Evolutionary conservation across 2,113 vertebrate genomes (phyloP), one percentile per base, ranked within the genome.

Genomic region (Nyctibius bracteatus): DNA sequence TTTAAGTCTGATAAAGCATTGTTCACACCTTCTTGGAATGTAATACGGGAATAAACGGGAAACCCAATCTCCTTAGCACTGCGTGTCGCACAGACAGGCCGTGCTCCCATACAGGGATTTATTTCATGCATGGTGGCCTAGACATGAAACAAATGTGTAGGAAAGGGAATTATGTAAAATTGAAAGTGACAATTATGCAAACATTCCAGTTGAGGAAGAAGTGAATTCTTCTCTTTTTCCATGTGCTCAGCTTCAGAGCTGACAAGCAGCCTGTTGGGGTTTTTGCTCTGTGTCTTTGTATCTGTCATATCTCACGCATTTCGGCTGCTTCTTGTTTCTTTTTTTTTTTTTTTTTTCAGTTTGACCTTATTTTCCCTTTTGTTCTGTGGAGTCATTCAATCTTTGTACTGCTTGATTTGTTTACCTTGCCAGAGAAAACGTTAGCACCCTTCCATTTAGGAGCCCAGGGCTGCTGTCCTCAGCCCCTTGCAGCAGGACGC

Each of bases 151-250:
- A 82, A 96, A 93, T 27, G 83, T 74, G 84, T 75, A 82, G 86
- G 72, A 88, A 93, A 79, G 58, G 88, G 86, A 92, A 96, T 95
- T 88, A 94, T 72, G 80, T 91, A 81, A 93, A 94, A 97, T 89
- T 86, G 92, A 94, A 97, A 97, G 94, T 92, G 92, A 94, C 96
- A 96, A 97, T 97, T 97, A 96, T 87, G 91, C 86, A 94, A 96
- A 94, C 81, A 95, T 92, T 96, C 68, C 65, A 61, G 86, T 46
- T 73, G 91, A 92, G 82, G 92, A 96, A 94, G 92, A 86, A 92
- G 90, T 92, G 85, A 92, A 91, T 91, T 95, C 79, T 93, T 92
- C 77, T 94, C 83, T 89, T 86, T 95, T 92, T 94, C 88, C 96
- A 28, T 89, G 91, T 94, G 88, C 88, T 94, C 2, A 0, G 54